Percentiles rank a stretch among this genome's conserved stretches.
phyloP scores from a whole-genome alignment of 2,113 vertebrate genomes.

The Lipophrys pholis region DNA sequence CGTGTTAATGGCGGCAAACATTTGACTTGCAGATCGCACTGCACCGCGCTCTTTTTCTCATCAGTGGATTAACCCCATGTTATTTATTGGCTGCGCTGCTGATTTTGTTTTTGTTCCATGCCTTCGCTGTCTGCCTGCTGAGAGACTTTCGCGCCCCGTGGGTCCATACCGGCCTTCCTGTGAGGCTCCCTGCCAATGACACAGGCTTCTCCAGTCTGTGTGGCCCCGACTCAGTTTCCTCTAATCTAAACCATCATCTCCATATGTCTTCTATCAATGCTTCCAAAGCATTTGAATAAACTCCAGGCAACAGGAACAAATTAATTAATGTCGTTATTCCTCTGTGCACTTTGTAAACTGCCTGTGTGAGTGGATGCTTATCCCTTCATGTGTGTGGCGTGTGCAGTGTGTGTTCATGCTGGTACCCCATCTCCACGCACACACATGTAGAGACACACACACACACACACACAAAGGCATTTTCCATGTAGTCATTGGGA shows the following conservation, averaged over 20 bases:
- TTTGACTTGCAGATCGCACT: background rate
- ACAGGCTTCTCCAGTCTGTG: slow-evolving; percentile 75
- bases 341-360: slow-evolving; percentile 57
- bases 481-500: slow-evolving; percentile 45
- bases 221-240: slow-evolving; percentile 61
- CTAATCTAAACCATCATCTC: slow-evolving; percentile 77
- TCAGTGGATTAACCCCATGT: slow-evolving; percentile 32
- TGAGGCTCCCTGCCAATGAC: slow-evolving; percentile 65
- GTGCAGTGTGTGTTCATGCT: slow-evolving; percentile 9
- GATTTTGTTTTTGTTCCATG: slow-evolving; percentile 32
- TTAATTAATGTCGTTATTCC: slow-evolving; percentile 78
- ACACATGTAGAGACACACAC: background rate
- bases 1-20: background rate
- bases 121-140: slow-evolving; percentile 26
- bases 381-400: background rate
- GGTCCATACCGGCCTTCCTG: slow-evolving; percentile 62
- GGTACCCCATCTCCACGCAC: background rate
- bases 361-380: slow-evolving; percentile 31
- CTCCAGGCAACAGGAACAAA: slow-evolving; percentile 79
- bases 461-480: slow-evolving; percentile 7
- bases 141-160: slow-evolving; percentile 49
- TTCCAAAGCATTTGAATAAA: slow-evolving; percentile 73
- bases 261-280: slow-evolving; percentile 82
- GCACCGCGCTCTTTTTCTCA: slow-evolving; percentile 19
- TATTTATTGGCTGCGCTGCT: slow-evolving; percentile 27